Evolutionary conservation across 2,888 invertebrate genomes (phyloP).

Genomic region (Orthosia gracilis): DNA sequence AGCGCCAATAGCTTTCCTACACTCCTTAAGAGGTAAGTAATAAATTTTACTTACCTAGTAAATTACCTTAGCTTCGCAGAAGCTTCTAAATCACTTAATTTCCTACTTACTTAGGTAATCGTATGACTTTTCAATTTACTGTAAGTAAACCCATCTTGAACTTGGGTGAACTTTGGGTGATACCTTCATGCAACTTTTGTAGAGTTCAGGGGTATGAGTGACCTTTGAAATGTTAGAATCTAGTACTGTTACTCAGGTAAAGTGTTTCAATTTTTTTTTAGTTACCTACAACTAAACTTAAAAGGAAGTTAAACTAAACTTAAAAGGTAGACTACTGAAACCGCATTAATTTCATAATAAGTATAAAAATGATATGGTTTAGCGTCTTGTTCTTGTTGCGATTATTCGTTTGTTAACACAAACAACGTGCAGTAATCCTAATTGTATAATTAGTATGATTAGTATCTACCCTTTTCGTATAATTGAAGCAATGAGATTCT

Average conservation of each 20-base stretch:
- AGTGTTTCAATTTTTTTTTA: neutral
- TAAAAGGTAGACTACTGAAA: neutral
- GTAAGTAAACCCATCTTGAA: slow-evolving; percentile 14
- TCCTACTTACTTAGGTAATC: slow-evolving; percentile 2
- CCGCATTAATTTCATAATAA: neutral
- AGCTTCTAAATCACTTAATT: slow-evolving; percentile 3
- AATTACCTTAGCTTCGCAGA: neutral
- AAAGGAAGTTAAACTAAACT: too few species aligned
- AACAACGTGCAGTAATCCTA: too few species aligned
- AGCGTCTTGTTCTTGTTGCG: too few species aligned
- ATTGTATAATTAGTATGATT: too few species aligned
- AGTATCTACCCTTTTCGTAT: too few species aligned
- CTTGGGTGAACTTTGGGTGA: slow-evolving; percentile 33
- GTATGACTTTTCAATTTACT: neutral
- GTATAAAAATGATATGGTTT: too few species aligned
- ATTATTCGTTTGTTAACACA: too few species aligned
- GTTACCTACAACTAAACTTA: too few species aligned
- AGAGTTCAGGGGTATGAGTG: slow-evolving; percentile 11
- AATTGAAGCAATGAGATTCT: too few species aligned
- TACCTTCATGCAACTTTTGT: slow-evolving; percentile 26
- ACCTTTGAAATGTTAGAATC: neutral
- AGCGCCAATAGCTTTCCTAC: too few species aligned
- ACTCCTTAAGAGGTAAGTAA: neutral
- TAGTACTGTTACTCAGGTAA: neutral
- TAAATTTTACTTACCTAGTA: neutral